Base-by-base conservation (phyloP, 2,797 vertebrate genomes). In the Agapornis canus region DNA sequence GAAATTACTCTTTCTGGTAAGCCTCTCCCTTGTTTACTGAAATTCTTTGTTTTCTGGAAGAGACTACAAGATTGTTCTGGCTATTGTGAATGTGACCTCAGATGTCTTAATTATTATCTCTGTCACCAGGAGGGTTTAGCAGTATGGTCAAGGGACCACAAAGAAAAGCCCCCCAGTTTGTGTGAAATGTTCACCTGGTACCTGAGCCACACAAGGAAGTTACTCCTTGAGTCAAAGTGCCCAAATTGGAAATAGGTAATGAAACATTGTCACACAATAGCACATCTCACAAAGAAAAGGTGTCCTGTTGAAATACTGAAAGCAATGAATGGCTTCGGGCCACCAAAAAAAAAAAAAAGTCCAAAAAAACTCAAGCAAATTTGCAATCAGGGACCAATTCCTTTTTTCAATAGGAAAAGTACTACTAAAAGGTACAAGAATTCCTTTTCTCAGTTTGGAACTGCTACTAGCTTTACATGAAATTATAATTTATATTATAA, bases 21-120 rank as follows among this genome's bases (percentile, higher is more conserved):
- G 79, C 86, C 89, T 93, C 94, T 96, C 91, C 92, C 92, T 88
- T 96, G 91, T 87, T 95, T 91, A 71, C 51, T 65, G n/a, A 69
- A 64, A 60, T 47, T 39, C 42, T 69, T 85, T 57, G 32, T 79
- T 54, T 86, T 79, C 82, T 95, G 89, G 91, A 93, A 77, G 42
- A 82, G 56, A 19, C 23, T 14, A 18, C 0, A 15, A 72, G 73
- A 42, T 48, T 63, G 35, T 66, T 80, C 91, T 91, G 83, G 78
- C 73, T 68, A 0, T 48, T 32, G 35, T 20, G 25, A 32, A 48
- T 31, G 82, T 88, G 91, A 91, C 39, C 65, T 86, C 82, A 76
- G 69, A 80, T 52, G 39, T 63, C 47, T 60, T 1, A 1, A 27
- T 21, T 63, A 31, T 60, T 39, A 4, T 54, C 85, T 40, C 72